Evolutionary conservation across 2,797 vertebrate species (phyloP), one percentile per base, ranked within the genome.

Genomic region (Hypotaenidia okinawae): DNA sequence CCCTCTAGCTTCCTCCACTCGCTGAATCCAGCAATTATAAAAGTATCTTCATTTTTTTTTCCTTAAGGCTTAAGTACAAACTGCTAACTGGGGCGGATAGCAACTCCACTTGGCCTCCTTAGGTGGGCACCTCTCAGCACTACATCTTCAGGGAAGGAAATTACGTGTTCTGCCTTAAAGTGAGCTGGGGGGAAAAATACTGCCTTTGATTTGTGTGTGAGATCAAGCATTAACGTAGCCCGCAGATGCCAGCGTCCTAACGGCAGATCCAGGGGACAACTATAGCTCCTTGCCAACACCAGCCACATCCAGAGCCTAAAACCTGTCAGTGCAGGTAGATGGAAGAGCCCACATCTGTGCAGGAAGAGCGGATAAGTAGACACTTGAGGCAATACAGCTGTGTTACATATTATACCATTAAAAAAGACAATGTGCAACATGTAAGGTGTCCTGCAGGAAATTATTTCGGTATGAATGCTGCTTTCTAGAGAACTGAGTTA

Each of bases 101-200:
- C 83, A 81, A 68, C 59, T 67, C 30, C 22, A 43, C 51, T 59
- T 84, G 84, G 62, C 63, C 75, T 78, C 39, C 63, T 70, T 22
- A 74, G 17, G 55, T 67, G 57, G 70, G 28, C 39, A 51, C n/a
- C 39, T 84, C 61, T 73, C 33, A 87, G 57, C 32, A 12, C 24
- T 43, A 32, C 30, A 22, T 81, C 88, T 88, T 88, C 54, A 69
- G 51, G 30, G 66, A 58, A 32, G 25, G 62, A 88, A 91, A 85
- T 72, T 0, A 94, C 6, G 9, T 77, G 39, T 74, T 85, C 61
- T 67, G 61, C 66, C 33, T 84, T 51, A 30, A 63, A 85, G 35
- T n/a, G 66, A 78, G 47, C 6, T 0, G 0, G 28, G 11, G 15
- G 23, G 5, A 1, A 1, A 8, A 81, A 68, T 7, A 22, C 10